A percentile compares a stretch with the other conserved stretches of the same genome.
Conservation (phyloP, 2,888 invertebrate species). For the Cheilosia urbana region DNA sequence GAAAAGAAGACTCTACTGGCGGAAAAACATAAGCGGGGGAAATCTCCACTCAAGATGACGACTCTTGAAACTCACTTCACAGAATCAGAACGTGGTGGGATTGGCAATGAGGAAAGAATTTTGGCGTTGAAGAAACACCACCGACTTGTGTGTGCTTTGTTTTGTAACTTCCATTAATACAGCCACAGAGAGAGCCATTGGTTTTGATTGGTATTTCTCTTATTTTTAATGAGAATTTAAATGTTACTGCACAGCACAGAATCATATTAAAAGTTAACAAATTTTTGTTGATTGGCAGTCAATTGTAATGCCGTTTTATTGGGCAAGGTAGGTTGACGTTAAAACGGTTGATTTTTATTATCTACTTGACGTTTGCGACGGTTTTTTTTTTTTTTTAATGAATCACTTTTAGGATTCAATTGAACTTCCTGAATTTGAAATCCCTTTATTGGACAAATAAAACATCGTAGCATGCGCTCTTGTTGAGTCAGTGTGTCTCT, state of each 20-base stretch:
- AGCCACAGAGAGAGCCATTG: constrained; percentile 51
- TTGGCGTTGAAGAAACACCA: constrained; percentile 21
- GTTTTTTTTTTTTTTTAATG: background rate
- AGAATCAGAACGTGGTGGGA: constrained; percentile 15
- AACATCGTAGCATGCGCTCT: too few species aligned
- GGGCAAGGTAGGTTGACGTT: too few species aligned
- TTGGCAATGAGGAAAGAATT: constrained; percentile 1
- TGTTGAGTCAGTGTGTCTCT: too few species aligned
- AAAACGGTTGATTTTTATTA: too few species aligned
- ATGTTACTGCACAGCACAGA: constrained; percentile 11
- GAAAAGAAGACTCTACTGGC: constrained; percentile 36
- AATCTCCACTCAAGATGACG: constrained; percentile 60
- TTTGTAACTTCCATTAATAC: constrained; percentile 34
- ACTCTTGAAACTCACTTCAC: constrained; percentile 39
- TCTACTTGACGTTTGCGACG: too few species aligned
- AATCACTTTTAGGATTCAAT: too few species aligned
- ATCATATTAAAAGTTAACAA: background rate
- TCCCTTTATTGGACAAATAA: too few species aligned
- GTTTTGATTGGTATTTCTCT: constrained; percentile 58
- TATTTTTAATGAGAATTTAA: constrained; percentile 53
- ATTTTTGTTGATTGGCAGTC: background rate
- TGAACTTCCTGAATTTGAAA: too few species aligned
- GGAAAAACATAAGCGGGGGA: constrained; percentile 51
- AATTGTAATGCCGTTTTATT: too few species aligned
- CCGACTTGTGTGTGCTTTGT: constrained; percentile 29